Conservation (phyloP, 2,888 invertebrate species). For the Drosophila anceps region DNA sequence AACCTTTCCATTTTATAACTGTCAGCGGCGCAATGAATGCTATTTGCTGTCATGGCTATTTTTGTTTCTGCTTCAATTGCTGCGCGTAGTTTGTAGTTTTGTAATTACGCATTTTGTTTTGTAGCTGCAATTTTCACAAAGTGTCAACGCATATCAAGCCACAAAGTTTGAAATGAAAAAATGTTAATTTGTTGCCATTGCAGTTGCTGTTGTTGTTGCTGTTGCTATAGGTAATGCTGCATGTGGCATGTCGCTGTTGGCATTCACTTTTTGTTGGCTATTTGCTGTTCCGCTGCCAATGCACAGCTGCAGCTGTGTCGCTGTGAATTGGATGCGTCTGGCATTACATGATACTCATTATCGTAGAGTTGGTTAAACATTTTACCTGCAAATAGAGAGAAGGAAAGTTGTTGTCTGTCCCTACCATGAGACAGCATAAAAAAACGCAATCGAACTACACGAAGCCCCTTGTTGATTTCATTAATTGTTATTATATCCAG, state of each 20-base stretch:
- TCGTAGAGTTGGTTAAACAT: constrained; percentile 59
- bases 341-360: constrained; percentile 75
- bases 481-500: constrained; percentile 65
- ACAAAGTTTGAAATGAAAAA: constrained; percentile 50
- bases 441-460: constrained; percentile 35
- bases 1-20: constrained; percentile 73
- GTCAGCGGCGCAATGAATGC: constrained; percentile 55
- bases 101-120: constrained; percentile 65
- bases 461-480: constrained; percentile 58
- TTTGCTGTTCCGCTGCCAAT: constrained; percentile 11
- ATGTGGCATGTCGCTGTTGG: constrained; percentile 38
- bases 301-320: constrained; percentile 51
- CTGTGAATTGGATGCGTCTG: constrained; percentile 48
- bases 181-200: constrained; percentile 63
- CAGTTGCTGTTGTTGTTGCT: constrained; percentile 32
- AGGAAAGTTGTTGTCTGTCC: constrained; percentile 52
- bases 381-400: constrained; percentile 18
- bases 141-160: constrained; percentile 69
- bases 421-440: constrained; percentile 60
- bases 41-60: constrained; percentile 43
- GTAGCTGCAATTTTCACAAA: constrained; percentile 66
- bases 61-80: constrained; percentile 16
- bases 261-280: constrained; percentile 46
- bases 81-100: constrained; percentile 25
- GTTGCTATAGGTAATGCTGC: constrained; percentile 37